Base-by-base conservation (phyloP, 2,888 invertebrate genomes). In the Lapara coniferarum region DNA sequence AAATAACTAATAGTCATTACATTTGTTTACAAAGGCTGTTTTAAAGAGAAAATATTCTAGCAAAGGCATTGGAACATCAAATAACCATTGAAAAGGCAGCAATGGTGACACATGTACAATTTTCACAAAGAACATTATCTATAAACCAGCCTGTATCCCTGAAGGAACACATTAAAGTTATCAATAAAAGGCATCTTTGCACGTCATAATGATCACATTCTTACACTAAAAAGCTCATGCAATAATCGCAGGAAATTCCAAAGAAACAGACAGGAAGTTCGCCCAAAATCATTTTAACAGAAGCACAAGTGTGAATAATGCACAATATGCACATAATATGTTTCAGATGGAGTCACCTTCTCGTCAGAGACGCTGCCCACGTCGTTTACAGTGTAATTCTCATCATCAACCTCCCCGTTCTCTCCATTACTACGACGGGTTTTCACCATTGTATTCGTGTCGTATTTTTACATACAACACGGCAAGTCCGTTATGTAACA, bases 351-450 rank as follows among this genome's bases (percentile, higher is more conserved):
- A 74, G 82, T 93, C 92, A 93, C 92, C 93, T 94, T 94, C 86
- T 93, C 94, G 78, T 92, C 92, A 76, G 90, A 91, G 75, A 92
- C 89, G 87, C 91, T 92, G 85, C 89, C 91, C 82, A 86, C 89
- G 85, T 91, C 92, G 90, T 92, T 92, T 79, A 89, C 81, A 79
- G 88, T 86, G 81, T 90, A 89, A 89, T 90, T 91, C 81, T 88
- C 90, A 81, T 94, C 93, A 77, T 93, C 92, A 83, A 90, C 88
- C 84, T 93, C 93, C 83, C 93, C 93, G 79, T 92, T 92, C 85
- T 93, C 93, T 85, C 93, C 93, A 81, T 93, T 92, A 89, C 94
- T 94, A 84, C 94, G 93, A 81, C 94, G 92, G 85, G 94, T 94
- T 93, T 93, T 94, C 90, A 94, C 94, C 94, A 94, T 94, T 85